Evolutionary conservation across 2,113 vertebrate genomes (phyloP).

Genomic region (Grus americana): DNA sequence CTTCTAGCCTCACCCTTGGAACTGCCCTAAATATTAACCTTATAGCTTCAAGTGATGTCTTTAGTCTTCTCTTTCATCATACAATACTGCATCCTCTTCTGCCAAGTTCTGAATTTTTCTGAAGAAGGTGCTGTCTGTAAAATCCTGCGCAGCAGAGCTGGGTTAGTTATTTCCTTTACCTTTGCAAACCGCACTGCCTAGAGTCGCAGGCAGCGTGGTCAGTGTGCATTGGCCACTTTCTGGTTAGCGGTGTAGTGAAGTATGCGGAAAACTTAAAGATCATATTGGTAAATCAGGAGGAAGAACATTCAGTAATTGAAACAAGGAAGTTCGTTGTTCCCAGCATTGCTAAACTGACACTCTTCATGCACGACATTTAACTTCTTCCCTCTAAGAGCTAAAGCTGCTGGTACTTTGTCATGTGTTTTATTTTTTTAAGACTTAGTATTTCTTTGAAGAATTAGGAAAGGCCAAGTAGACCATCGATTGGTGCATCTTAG

Average conservation of each 20-base stretch:
- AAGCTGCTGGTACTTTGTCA: neutral
- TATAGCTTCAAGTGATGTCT: neutral
- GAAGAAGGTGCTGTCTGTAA: neutral
- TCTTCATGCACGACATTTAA: neutral
- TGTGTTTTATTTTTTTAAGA: neutral
- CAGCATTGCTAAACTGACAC: constrained; percentile 13
- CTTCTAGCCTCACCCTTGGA: neutral
- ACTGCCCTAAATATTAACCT: neutral
- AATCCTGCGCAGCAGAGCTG: neutral
- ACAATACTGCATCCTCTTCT: neutral
- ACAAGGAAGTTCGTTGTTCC: constrained; percentile 35
- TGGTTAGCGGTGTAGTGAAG: neutral
- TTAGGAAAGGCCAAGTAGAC: neutral
- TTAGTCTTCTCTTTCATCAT: neutral
- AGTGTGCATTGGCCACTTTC: neutral
- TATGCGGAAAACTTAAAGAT: neutral
- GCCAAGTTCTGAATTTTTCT: neutral
- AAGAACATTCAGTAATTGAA: constrained; percentile 33
- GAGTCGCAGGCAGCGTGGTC: neutral
- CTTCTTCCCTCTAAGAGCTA: neutral
- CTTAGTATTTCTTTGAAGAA: neutral
- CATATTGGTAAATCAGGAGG: neutral
- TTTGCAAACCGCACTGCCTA: neutral
- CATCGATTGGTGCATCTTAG: neutral
- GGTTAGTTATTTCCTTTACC: neutral